phyloP scores from a whole-genome alignment of 1,140 invertebrate genomes.

The Drosophila tropicalis region DNA sequence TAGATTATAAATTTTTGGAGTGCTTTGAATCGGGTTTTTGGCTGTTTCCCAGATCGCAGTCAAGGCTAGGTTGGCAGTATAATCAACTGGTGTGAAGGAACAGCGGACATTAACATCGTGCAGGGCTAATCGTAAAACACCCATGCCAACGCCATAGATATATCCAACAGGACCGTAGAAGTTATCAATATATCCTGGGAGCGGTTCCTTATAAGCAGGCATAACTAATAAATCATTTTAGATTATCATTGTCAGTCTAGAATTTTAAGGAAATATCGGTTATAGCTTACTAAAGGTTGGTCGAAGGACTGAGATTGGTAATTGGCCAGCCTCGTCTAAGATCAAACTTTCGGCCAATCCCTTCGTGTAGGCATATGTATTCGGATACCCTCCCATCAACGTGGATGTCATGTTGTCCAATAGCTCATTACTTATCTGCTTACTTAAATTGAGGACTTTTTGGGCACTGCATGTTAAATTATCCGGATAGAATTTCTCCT shows the following conservation, averaged over 20 bases:
- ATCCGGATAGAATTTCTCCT: slow-evolving; percentile 89
- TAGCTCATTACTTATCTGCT: slow-evolving; percentile 84
- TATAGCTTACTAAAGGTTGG: slow-evolving; percentile 87
- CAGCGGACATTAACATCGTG: slow-evolving; percentile 85
- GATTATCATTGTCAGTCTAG: background rate
- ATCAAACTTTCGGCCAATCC: slow-evolving; percentile 90
- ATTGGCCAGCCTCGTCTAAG: slow-evolving; percentile 84
- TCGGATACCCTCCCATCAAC: slow-evolving; percentile 89
- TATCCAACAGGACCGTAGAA: slow-evolving; percentile 93
- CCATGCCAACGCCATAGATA: slow-evolving; percentile 87
- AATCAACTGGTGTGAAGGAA: slow-evolving; percentile 92
- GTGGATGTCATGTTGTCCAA: slow-evolving; percentile 87
- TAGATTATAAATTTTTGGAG: slow-evolving; percentile 87
- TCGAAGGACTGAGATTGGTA: slow-evolving; percentile 89
- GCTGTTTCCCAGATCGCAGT: slow-evolving; percentile 88
- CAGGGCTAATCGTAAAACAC: slow-evolving; percentile 87
- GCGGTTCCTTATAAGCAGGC: slow-evolving; percentile 90
- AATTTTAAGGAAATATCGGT: background rate
- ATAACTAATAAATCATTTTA: slow-evolving; percentile 85
- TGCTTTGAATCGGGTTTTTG: slow-evolving; percentile 52
- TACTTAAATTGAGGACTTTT: slow-evolving; percentile 85
- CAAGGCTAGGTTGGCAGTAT: slow-evolving; percentile 90
- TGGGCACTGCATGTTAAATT: slow-evolving; percentile 85
- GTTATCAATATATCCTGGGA: slow-evolving; percentile 93
- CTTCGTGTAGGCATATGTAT: slow-evolving; percentile 93